phyloP scores from a whole-genome alignment of 2,888 invertebrate genomes.

The Oscheius sp. region DNA sequence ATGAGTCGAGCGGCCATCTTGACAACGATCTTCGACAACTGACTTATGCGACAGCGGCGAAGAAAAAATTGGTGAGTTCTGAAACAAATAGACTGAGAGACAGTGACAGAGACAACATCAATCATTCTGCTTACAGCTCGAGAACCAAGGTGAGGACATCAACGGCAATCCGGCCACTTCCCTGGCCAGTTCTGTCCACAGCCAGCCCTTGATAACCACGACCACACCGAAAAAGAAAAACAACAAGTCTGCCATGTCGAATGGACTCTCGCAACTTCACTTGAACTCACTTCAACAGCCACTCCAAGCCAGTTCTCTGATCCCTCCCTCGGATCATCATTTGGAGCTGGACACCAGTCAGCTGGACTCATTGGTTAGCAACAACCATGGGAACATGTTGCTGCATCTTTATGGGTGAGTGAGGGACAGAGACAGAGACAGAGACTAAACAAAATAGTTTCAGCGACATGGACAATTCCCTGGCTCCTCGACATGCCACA shows the following conservation, averaged over 20 bases:
- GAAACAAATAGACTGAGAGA: background rate
- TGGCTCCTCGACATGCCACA: slow-evolving; percentile 31
- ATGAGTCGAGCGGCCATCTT: slow-evolving; percentile 63
- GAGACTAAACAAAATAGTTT: background rate
- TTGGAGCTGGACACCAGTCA: slow-evolving; percentile 61
- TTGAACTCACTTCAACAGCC: slow-evolving; percentile 43
- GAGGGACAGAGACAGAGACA: background rate
- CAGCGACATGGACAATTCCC: slow-evolving; percentile 43
- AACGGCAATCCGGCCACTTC: slow-evolving; percentile 34
- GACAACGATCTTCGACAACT: slow-evolving; percentile 68
- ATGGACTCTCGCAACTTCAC: slow-evolving; percentile 19
- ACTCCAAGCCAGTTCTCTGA: slow-evolving; percentile 53
- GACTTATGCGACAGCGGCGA: slow-evolving; percentile 72
- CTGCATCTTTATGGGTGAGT: slow-evolving; percentile 58
- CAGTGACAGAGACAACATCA: too few relatives aligned
- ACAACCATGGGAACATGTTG: slow-evolving; percentile 54
- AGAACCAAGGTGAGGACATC: slow-evolving; percentile 31
- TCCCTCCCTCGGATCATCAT: slow-evolving; percentile 58
- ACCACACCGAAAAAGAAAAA: slow-evolving; percentile 54
- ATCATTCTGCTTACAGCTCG: slow-evolving; percentile 22
- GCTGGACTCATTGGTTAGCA: slow-evolving; percentile 57
- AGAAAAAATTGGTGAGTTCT: slow-evolving; percentile 60
- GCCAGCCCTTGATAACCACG: slow-evolving; percentile 58
- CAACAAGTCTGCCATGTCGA: slow-evolving; percentile 11
- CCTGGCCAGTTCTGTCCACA: slow-evolving; percentile 42